Conservation (phyloP, 2,113 vertebrate genomes). For the Symphodus melops region DNA sequence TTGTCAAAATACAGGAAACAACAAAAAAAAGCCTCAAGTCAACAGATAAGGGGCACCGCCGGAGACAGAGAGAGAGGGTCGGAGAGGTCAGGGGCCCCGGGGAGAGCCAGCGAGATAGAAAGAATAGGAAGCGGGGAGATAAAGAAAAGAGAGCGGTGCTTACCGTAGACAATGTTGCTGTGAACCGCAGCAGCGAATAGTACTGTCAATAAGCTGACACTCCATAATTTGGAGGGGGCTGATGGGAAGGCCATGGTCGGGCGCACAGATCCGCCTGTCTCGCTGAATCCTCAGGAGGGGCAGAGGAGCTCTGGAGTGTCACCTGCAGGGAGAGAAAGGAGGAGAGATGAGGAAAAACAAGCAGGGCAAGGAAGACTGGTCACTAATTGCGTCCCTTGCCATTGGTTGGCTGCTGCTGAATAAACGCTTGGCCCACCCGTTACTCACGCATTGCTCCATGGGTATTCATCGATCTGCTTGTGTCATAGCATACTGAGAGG, state of each 20-base stretch:
- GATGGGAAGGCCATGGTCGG: conserved; percentile 81
- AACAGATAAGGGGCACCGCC: conserved; percentile 62
- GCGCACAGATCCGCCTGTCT: conserved; percentile 66
- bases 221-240: conserved; percentile 72
- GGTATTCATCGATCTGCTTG: conserved; percentile 78
- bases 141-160: conserved; percentile 57
- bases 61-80: conserved; percentile 48
- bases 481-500: conserved; percentile 59
- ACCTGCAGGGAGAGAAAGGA: conserved; percentile 64
- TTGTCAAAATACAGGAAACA: conserved; percentile 71
- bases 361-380: conserved; percentile 29
- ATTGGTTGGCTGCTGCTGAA: conserved; percentile 54
- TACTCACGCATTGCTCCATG: conserved; percentile 62
- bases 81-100: conserved; percentile 57
- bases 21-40: conserved; percentile 59
- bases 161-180: conserved; percentile 76
- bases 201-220: conserved; percentile 74
- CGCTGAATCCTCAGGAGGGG: conserved; percentile 70
- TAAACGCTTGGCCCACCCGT: conserved; percentile 61
- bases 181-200: conserved; percentile 73
- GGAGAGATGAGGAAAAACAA: conserved; percentile 61
- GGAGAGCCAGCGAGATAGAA: conserved; percentile 4
- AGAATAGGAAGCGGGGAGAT: conserved; percentile 23
- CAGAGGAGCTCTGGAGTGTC: conserved; percentile 68
- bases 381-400: conserved; percentile 63